Evolutionary conservation across 2,797 vertebrate genomes (phyloP).

Genomic region (Periparus ater): DNA sequence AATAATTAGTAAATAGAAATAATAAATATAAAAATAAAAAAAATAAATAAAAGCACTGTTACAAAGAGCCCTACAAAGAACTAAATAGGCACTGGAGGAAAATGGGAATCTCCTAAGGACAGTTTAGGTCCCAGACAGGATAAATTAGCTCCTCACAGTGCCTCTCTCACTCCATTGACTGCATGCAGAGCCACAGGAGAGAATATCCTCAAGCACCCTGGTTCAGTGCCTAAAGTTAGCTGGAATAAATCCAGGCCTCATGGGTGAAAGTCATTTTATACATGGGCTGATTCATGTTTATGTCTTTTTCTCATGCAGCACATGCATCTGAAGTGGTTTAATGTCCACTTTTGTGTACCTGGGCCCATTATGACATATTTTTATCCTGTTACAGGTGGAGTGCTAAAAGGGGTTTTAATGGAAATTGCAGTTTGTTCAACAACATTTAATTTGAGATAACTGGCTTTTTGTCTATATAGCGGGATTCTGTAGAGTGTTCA

Average conservation of each 20-base stretch:
- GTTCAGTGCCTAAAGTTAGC: background rate
- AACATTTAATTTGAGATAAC: background rate
- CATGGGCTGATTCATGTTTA: background rate
- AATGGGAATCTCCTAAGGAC: constrained; percentile 16
- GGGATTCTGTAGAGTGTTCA: background rate
- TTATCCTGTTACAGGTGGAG: background rate
- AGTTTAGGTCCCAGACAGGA: constrained; percentile 16
- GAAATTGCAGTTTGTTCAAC: background rate
- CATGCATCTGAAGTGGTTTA: background rate
- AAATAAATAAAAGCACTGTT: background rate
- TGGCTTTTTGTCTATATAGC: background rate
- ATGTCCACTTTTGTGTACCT: background rate
- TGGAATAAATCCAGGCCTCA: background rate
- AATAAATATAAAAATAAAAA: too few relatives aligned
- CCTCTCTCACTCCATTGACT: constrained; percentile 43
- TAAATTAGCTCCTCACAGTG: constrained; percentile 32
- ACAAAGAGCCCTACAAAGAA: background rate
- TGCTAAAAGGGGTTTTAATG: background rate
- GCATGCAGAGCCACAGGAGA: background rate
- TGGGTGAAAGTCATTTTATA: background rate
- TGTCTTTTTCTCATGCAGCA: background rate
- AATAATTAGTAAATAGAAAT: too few relatives aligned
- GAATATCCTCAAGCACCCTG: background rate
- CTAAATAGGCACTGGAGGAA: constrained; percentile 4
- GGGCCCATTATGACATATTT: background rate